Percentiles rank a stretch among this genome's conserved stretches.
Evolutionary conservation across 1,140 invertebrate species (phyloP).

Genomic region (Orius insidiosus): DNA sequence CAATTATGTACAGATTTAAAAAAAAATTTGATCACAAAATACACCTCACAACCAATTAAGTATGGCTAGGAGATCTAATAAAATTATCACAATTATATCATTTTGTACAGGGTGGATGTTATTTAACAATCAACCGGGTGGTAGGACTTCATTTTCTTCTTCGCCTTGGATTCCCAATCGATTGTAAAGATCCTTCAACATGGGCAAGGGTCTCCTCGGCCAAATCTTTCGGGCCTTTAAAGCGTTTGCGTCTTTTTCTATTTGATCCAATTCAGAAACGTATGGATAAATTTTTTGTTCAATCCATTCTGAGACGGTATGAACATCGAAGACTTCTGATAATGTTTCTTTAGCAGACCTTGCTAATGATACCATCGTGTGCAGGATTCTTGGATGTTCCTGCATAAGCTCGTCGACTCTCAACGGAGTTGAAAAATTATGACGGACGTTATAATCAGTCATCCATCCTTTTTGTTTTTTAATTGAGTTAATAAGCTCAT

Average conservation of each 20-base stretch:
- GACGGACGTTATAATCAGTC: slow-evolving; percentile 60
- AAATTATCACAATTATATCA: too few relatives aligned
- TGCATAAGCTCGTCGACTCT: slow-evolving; percentile 47
- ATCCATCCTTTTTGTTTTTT: slow-evolving; percentile 42
- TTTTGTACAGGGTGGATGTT: too few relatives aligned
- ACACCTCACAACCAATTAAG: too few relatives aligned
- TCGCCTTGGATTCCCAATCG: slow-evolving; percentile 18
- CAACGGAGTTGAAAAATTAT: slow-evolving; percentile 54
- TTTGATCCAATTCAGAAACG: slow-evolving; percentile 31
- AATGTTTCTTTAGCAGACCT: slow-evolving; percentile 44
- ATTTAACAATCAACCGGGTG: too few relatives aligned
- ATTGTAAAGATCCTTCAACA: slow-evolving; percentile 20
- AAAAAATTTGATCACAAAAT: too few relatives aligned
- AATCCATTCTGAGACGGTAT: slow-evolving; percentile 57
- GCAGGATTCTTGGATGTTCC: slow-evolving; percentile 43
- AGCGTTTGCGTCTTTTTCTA: slow-evolving; percentile 34
- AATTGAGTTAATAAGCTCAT: slow-evolving; percentile 14
- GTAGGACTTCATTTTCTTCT: slow-evolving; percentile 7
- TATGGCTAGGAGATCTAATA: too few relatives aligned
- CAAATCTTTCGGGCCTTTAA: slow-evolving; percentile 33
- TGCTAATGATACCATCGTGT: slow-evolving; percentile 39
- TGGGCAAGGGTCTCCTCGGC: slow-evolving; percentile 34
- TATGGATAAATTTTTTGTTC: slow-evolving; percentile 42
- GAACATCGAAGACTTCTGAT: slow-evolving; percentile 49
- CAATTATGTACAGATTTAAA: too few relatives aligned